These are phyloP conservation scores for Neodon shergylaensis DNA, from an alignment of 2,113 vertebrate species.

Conservation along the genomic window DNA sequence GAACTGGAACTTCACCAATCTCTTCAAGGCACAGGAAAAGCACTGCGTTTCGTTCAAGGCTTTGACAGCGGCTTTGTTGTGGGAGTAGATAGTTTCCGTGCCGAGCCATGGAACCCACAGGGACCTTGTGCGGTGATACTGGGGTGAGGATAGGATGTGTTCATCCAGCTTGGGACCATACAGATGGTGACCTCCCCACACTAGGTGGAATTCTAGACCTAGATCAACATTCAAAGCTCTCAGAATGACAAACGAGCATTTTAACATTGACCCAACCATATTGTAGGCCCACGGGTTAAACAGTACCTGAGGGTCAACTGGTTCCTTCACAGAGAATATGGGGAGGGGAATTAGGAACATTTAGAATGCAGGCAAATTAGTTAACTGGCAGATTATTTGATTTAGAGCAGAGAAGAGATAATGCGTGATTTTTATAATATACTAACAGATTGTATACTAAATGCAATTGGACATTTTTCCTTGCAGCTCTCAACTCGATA, in stretches of 20 bases:
- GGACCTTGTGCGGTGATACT: background rate
- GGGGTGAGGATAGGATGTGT: background rate
- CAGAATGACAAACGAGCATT: background rate
- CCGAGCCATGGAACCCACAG: background rate
- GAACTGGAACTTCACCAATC: background rate
- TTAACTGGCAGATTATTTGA: background rate
- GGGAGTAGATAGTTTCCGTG: background rate
- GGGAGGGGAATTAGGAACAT: background rate
- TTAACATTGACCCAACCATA: background rate
- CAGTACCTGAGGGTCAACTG: background rate
- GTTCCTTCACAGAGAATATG: background rate
- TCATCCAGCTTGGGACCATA: background rate
- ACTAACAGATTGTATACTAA: background rate
- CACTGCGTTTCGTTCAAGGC: background rate
- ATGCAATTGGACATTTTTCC: background rate
- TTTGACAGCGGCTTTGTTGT: background rate
- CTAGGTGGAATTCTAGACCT: background rate
- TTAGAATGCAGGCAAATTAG: background rate
- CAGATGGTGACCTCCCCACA: background rate
- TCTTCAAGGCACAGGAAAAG: background rate
- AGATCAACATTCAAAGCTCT: background rate
- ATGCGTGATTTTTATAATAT: background rate
- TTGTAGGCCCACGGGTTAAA: background rate
- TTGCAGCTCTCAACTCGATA: background rate
- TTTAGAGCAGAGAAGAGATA: constrained; percentile 6